Base-by-base conservation (phyloP, 2,888 invertebrate genomes). In the Acleris sparsana region DNA sequence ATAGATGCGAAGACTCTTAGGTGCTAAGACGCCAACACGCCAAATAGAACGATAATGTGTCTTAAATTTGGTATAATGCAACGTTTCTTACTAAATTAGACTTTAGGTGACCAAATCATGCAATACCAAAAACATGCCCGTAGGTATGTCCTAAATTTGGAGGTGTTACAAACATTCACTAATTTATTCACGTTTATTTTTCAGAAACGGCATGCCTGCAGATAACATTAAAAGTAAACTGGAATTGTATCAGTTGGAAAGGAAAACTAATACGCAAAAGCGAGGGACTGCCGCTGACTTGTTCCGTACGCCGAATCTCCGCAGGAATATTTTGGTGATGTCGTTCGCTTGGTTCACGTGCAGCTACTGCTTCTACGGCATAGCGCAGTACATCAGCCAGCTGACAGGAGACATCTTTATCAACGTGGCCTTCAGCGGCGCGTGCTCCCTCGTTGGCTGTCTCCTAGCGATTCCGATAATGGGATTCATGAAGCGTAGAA, bases 341-440 rank as follows among this genome's bases (percentile, higher is more conserved):
- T 94, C 94, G 67, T 95, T 95, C 75, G 94, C 94, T 72, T 97
- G 97, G 97, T 88, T 96, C 13, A 95, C 95, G 0, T 95, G 96
- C 68, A 97, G 97, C 53, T 94, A 97, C 69, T 88, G 88, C 71
- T 89, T 86, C 85, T 98, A 96, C 78, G 97, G 97, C 0, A 94
- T 97, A 66, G 94, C 96, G 0, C 96, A 96, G 78, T 97, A 96
- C 78, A 94, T 96, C 53, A 95, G 96, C 2, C 94, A 96, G 76
- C 86, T 96, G 60, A 95, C 95, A 18, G 97, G 96, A 6, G 93
- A 97, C 76, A 95, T 97, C 58, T 97, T 96, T 79, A 73, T 96
- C 3, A 97, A 97, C 80, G 97, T 97, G 25, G 94, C 95, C 25
- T 88, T 97, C 3, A 95, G 96, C 29, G 97, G 96, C 2, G 79